Evolutionary conservation across 1,140 invertebrate species (phyloP).

Genomic region (Lineus longissimus): DNA sequence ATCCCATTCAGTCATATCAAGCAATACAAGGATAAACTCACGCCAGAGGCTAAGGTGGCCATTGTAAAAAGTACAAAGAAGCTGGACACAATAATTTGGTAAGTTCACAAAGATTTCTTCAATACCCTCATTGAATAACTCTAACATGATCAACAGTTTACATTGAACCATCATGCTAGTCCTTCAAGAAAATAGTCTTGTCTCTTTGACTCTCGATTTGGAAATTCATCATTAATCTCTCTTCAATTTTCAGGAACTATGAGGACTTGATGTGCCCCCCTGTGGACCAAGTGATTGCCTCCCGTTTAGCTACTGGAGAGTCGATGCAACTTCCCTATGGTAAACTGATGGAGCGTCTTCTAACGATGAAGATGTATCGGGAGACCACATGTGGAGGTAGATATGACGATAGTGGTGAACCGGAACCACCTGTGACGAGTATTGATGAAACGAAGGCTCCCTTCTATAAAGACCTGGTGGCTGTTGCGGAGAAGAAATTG

Average conservation of each 20-base stretch:
- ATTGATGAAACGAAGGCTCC: slow-evolving; percentile 21
- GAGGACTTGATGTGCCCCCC: slow-evolving; percentile 42
- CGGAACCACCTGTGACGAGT: not conserved
- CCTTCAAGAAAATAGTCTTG: no score
- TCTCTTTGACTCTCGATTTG: no score
- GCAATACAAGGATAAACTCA: slow-evolving; percentile 27
- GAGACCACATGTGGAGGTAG: slow-evolving; percentile 17
- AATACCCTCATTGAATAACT: no score
- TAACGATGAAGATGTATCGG: slow-evolving; percentile 31
- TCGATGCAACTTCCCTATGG: slow-evolving; percentile 40
- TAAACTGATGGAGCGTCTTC: slow-evolving; percentile 46
- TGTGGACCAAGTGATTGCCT: slow-evolving; percentile 34
- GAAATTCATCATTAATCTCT: no score
- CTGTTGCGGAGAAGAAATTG: slow-evolving; percentile 35
- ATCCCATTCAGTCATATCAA: slow-evolving; percentile 41
- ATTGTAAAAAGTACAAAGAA: slow-evolving; percentile 32
- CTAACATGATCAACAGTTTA: no score
- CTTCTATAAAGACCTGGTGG: slow-evolving; percentile 30
- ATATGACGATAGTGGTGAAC: not conserved
- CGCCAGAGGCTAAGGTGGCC: slow-evolving; percentile 28
- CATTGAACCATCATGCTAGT: no score
- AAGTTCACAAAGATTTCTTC: slow-evolving; percentile 11
- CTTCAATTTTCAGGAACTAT: slow-evolving; percentile 35
- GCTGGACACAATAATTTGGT: slow-evolving; percentile 45
- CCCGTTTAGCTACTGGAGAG: slow-evolving; percentile 28